phyloP scores from a whole-genome alignment of 2,113 vertebrate species.

The Peromyscus maniculatus region DNA sequence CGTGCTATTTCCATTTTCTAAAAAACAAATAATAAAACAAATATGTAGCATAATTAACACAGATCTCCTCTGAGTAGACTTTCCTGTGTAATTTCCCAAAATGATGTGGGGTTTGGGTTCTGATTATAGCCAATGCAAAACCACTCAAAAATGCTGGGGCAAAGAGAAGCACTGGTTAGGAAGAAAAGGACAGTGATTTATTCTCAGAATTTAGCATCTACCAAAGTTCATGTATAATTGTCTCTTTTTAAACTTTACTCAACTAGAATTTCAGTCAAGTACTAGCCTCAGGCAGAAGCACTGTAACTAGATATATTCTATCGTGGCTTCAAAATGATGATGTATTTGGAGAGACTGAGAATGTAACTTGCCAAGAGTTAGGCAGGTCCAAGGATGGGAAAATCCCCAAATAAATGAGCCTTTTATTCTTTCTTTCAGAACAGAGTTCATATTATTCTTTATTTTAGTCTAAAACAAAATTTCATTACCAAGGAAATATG shows the following conservation, averaged over 20 bases:
- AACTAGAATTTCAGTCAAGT: slow-evolving; percentile 42
- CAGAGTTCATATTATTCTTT: not conserved
- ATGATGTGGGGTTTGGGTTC: not conserved
- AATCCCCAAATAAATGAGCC: not conserved
- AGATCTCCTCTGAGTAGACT: not conserved
- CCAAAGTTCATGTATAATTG: not conserved
- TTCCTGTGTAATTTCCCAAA: slow-evolving; percentile 57
- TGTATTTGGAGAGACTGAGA: not conserved
- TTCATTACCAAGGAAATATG: slow-evolving; percentile 30
- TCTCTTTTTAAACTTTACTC: slow-evolving; percentile 49
- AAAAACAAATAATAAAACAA: slow-evolving; percentile 52
- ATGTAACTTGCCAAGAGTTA: not conserved
- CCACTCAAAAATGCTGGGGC: slow-evolving; percentile 16
- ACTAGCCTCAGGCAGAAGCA: not conserved
- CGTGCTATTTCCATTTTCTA: slow-evolving; percentile 27
- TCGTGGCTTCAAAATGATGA: not conserved
- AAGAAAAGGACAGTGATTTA: not conserved
- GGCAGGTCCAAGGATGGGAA: not conserved
- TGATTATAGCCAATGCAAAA: slow-evolving; percentile 28
- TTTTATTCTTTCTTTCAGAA: slow-evolving; percentile 29
- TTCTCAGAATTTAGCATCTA: slow-evolving; percentile 33
- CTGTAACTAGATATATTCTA: not conserved
- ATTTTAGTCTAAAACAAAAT: slow-evolving; percentile 28
- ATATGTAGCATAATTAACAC: slow-evolving; percentile 24
- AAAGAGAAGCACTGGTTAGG: slow-evolving; percentile 27